These are phyloP conservation scores for Cyphomyrus plagiostoma DNA, from an alignment of 2,113 vertebrate genomes.

Conservation along the genomic window DNA sequence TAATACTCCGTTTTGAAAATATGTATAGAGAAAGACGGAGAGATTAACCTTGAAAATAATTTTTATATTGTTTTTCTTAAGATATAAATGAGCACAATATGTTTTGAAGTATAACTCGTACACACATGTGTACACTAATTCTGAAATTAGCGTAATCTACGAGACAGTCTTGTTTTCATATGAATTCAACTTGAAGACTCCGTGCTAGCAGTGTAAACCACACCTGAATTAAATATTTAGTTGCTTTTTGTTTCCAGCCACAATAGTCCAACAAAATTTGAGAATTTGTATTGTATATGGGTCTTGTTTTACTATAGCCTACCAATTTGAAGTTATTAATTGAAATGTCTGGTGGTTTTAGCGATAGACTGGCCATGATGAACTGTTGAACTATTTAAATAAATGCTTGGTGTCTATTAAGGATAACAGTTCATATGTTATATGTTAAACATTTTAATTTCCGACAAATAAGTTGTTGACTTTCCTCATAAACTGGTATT, in stretches of 20 bases:
- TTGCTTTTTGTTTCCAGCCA: neutral
- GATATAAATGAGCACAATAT: slow-evolving; percentile 8
- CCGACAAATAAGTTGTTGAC: neutral
- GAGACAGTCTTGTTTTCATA: neutral
- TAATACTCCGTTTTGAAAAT: slow-evolving; percentile 9
- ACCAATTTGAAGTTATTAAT: neutral
- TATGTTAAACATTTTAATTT: neutral
- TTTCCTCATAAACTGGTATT: neutral
- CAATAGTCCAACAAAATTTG: neutral
- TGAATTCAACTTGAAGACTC: neutral
- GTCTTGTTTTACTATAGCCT: neutral
- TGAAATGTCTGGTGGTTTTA: neutral
- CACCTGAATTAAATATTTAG: neutral
- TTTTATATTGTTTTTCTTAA: neutral
- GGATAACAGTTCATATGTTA: neutral
- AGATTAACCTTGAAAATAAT: neutral
- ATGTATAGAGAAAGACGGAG: neutral
- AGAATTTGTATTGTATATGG: neutral
- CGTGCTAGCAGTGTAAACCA: neutral
- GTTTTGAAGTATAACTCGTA: neutral
- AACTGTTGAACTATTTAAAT: neutral
- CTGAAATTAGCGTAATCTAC: neutral
- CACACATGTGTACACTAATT: neutral
- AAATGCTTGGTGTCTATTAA: neutral
- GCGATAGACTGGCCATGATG: neutral